Conservation (phyloP, 2,888 invertebrate species). For the Ceriagrion tenellum region DNA sequence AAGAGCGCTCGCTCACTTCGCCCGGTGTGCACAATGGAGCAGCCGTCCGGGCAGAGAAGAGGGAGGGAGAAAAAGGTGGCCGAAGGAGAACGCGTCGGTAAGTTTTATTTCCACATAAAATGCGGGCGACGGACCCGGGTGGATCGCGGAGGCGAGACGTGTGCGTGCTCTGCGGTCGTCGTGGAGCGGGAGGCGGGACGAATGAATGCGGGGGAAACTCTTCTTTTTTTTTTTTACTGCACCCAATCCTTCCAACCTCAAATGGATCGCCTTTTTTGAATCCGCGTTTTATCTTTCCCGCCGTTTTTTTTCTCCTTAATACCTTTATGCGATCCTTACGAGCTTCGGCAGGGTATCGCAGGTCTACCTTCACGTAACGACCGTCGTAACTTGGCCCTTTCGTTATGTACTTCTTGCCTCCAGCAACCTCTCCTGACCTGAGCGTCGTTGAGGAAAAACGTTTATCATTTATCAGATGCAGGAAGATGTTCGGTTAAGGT, state of each 20-base stretch:
- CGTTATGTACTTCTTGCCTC: neutral
- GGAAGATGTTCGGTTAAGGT: too few species aligned
- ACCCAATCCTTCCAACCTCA: neutral
- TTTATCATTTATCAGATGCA: neutral
- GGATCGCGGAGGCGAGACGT: neutral
- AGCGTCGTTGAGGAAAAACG: neutral
- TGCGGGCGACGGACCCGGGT: neutral
- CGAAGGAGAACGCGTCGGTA: neutral
- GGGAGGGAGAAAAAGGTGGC: too few species aligned
- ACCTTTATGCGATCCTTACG: neutral
- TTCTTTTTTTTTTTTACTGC: neutral
- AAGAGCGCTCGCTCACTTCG: neutral
- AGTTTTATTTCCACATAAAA: conserved; percentile 6
- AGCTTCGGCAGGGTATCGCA: neutral
- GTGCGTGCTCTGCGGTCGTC: conserved; percentile 10
- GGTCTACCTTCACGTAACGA: neutral
- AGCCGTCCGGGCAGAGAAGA: neutral
- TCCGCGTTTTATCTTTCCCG: neutral
- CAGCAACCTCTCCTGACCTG: neutral
- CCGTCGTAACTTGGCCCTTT: neutral
- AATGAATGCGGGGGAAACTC: neutral
- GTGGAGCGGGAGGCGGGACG: too few species aligned
- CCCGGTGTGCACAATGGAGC: neutral
- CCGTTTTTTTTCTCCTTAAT: neutral
- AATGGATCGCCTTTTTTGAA: neutral